Base-by-base conservation (phyloP, 2,797 vertebrate genomes). In the Phylloscopus collybita region DNA sequence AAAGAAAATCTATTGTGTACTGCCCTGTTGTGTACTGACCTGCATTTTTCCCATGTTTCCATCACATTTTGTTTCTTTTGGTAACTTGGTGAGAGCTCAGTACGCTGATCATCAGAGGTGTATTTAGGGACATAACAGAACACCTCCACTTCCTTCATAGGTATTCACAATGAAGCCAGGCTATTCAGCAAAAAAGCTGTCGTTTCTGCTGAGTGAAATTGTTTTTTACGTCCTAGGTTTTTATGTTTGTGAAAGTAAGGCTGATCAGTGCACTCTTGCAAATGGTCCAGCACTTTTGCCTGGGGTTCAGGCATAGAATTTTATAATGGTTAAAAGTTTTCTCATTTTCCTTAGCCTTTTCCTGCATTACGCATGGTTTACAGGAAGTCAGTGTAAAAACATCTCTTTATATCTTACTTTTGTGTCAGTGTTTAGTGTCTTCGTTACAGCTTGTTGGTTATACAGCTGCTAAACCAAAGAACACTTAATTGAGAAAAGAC, bases 21-120 rank as follows among this genome's bases (percentile, higher is more conserved):
- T 23, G 70, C 4, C 38, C 10, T 45, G 17, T 64, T n/a, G n/a
- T n/a, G n/a, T n/a, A n/a, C n/a, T n/a, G 49, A 67, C 54, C 10
- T 64, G 6, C 1, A 0, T 53, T 21, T 69, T 85, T 81, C 22
- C 16, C 0, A 0, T 56, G 29, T 49, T 90, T 81, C n/a, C 9
- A 13, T 79, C 6, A 2, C 7, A 10, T 60, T 40, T 14, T 7
- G 0, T 72, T 66, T 75, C 5, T 13, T 60, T 61, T 34, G 32
- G 9, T 47, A 40, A 25, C 34, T 74, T 6, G 9, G 13, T 57
- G 50, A 49, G 32, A 70, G 51, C 25, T 66, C 3, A 32, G 25
- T 70, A 32, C 0, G 0, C 11, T 40, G 22, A 49, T 88, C 11
- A 71, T 45, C 20, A 73, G 27, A 72, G 13, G 9, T 73, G 27